Percentiles rank a stretch among this genome's conserved stretches.
Conservation (phyloP, 2,888 invertebrate species). For the Drosophila sordidula region DNA sequence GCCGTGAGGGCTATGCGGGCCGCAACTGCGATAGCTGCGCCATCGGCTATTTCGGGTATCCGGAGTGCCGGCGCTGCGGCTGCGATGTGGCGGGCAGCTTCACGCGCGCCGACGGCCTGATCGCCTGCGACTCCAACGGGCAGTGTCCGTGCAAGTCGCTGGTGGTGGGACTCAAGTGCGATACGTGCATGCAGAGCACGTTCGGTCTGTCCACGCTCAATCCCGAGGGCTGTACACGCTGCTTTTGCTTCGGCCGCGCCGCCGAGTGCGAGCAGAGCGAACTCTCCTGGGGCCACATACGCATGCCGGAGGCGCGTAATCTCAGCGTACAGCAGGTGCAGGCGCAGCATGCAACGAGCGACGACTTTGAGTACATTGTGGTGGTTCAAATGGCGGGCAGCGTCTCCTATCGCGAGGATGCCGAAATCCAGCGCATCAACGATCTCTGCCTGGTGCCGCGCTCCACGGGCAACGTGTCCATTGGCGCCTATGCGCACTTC, state of each 20-base stretch:
- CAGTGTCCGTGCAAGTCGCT: conserved; percentile 96
- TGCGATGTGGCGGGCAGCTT: conserved; percentile 92
- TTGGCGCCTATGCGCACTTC: conserved; percentile 83
- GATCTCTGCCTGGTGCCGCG: conserved; percentile 88
- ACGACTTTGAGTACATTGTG: conserved; percentile 84
- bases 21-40: conserved; percentile 93
- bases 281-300: conserved; percentile 93
- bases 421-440: conserved; percentile 86
- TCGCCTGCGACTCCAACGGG: conserved; percentile 90
- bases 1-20: conserved; percentile 91
- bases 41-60: conserved; percentile 94
- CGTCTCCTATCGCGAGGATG: conserved; percentile 83
- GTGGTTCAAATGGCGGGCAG: conserved; percentile 84
- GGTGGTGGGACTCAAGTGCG: conserved; percentile 93
- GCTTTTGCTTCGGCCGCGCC: conserved; percentile 97
- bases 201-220: conserved; percentile 93
- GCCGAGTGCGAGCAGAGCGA: conserved; percentile 92
- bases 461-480: conserved; percentile 85
- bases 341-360: conserved; percentile 74
- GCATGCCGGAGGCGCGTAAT: conserved; percentile 87
- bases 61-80: conserved; percentile 93
- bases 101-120: conserved; percentile 86
- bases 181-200: conserved; percentile 92
- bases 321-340: conserved; percentile 84
- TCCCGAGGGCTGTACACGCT: conserved; percentile 95